Evolutionary conservation across 2,113 vertebrate species (phyloP).

Genomic region (Xenopus borealis): DNA sequence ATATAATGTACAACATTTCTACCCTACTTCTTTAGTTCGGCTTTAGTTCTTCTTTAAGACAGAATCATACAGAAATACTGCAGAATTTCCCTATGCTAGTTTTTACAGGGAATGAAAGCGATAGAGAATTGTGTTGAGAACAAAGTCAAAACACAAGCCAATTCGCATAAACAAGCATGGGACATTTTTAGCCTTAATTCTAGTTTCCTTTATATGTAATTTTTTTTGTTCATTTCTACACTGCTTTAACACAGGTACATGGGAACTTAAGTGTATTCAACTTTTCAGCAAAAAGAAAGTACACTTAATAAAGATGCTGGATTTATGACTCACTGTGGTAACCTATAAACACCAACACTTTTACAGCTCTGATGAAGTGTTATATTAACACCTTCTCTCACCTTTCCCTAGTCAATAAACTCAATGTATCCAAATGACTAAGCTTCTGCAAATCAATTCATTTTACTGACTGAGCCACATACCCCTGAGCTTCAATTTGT

Average conservation of each 20-base stretch:
- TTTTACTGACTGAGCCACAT: slow-evolving; percentile 9
- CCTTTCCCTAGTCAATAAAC: slow-evolving; percentile 42
- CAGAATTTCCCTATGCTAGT: too few relatives aligned
- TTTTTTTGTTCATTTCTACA: too few relatives aligned
- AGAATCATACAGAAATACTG: too few relatives aligned
- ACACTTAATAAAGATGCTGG: slow-evolving; percentile 31
- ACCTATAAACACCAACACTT: slow-evolving; percentile 47
- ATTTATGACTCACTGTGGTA: slow-evolving; percentile 45
- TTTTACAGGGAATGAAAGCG: too few relatives aligned
- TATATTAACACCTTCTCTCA: slow-evolving; percentile 43
- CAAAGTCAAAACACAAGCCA: too few relatives aligned
- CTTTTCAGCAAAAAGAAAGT: slow-evolving; percentile 27
- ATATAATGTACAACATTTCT: too few relatives aligned
- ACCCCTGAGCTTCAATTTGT: slow-evolving; percentile 1
- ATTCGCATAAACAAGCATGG: too few relatives aligned
- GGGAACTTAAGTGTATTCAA: slow-evolving; percentile 17
- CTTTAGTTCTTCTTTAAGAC: too few relatives aligned
- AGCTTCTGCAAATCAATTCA: slow-evolving; percentile 28
- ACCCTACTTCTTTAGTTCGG: too few relatives aligned
- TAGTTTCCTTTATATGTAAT: too few relatives aligned
- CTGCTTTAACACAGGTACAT: slow-evolving; percentile 1
- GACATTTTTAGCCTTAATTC: too few relatives aligned
- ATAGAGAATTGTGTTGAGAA: too few relatives aligned
- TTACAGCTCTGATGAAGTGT: slow-evolving; percentile 44
- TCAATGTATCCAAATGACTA: slow-evolving; percentile 31